These are phyloP conservation scores for Acanthosepion pharaonis DNA, from an alignment of 2,888 invertebrate genomes.

Conservation along the genomic window DNA sequence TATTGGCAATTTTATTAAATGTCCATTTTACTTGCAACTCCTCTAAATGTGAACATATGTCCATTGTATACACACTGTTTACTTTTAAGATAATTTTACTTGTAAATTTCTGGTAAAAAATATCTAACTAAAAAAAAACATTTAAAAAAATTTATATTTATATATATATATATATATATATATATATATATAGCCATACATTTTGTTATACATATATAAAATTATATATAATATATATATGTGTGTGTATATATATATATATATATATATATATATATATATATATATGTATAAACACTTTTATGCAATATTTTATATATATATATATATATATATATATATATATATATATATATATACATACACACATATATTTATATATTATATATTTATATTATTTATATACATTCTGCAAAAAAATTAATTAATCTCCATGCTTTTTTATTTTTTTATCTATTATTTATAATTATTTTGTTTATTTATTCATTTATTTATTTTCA, in stretches of 20 bases:
- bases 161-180: too few species aligned
- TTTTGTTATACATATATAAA: not conserved
- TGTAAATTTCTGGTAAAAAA: not conserved
- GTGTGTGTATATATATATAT: not conserved
- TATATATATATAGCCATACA: not conserved
- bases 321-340: not conserved
- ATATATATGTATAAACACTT: too few species aligned
- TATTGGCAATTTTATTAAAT: not conserved
- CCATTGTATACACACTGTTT: not conserved
- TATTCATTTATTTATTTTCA: constrained; percentile 12
- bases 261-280: not conserved
- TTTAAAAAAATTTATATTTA: not conserved
- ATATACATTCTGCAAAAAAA: constrained; percentile 33
- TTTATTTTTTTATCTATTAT: constrained; percentile 15
- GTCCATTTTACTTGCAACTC: not conserved
- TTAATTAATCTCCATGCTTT: constrained; percentile 21
- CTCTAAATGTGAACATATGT: not conserved
- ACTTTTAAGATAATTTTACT: not conserved
- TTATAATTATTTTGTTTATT: not conserved
- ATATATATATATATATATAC: too few species aligned
- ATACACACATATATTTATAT: not conserved
- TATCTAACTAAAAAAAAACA: not conserved
- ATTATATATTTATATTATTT: not conserved
- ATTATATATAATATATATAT: not conserved
- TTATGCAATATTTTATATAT: not conserved